Evolutionary conservation across 2,888 invertebrate species (phyloP).

Genomic region (Habrosyne pyritoides): DNA sequence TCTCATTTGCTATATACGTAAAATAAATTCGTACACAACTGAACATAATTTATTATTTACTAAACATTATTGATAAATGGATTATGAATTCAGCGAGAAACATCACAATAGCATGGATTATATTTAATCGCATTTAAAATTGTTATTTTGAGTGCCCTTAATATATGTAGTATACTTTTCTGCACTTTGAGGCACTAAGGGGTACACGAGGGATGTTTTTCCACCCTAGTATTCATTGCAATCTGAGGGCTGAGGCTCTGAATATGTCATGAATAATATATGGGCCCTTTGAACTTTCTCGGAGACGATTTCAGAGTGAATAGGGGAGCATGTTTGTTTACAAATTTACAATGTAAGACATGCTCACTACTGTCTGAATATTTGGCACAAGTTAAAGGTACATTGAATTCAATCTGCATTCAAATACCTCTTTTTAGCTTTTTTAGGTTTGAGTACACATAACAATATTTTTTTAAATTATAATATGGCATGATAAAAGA

Average conservation of each 20-base stretch:
- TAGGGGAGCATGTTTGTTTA: constrained; percentile 27
- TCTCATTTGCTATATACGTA: background rate
- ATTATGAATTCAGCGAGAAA: background rate
- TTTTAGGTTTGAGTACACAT: too few relatives aligned
- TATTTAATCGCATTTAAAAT: background rate
- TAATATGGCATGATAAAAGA: too few relatives aligned
- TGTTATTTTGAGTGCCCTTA: constrained; percentile 8
- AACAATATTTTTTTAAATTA: too few relatives aligned
- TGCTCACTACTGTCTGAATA: constrained; percentile 1
- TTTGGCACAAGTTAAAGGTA: background rate
- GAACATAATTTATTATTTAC: too few relatives aligned
- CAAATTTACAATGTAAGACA: constrained; percentile 11
- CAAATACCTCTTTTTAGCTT: background rate
- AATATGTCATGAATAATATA: constrained; percentile 47
- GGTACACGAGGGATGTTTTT: constrained; percentile 30
- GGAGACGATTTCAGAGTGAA: constrained; percentile 29
- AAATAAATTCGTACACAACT: background rate
- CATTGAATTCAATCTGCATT: background rate
- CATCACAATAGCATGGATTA: background rate
- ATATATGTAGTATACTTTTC: constrained; percentile 8
- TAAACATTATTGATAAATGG: background rate
- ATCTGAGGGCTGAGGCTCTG: constrained; percentile 30
- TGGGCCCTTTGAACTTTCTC: constrained; percentile 30
- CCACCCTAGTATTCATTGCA: constrained; percentile 38
- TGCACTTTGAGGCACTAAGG: constrained; percentile 12